A percentile compares a stretch with the other conserved stretches of the same genome.
phyloP scores from a whole-genome alignment of 2,888 invertebrate genomes.

The Strigamia crassipes region DNA sequence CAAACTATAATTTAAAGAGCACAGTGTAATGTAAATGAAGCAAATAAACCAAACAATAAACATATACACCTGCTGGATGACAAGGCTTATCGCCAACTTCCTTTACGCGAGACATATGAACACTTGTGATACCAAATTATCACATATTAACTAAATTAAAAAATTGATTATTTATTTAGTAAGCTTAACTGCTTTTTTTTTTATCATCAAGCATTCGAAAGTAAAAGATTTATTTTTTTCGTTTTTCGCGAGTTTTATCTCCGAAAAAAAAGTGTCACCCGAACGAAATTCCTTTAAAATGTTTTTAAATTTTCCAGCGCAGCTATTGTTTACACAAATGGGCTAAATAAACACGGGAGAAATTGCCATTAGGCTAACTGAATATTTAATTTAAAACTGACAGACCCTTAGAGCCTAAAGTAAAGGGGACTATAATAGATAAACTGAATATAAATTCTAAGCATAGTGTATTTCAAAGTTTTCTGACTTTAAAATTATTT shows the following conservation, averaged over 20 bases:
- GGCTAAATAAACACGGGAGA: neutral
- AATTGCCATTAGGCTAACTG: neutral
- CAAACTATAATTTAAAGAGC: neutral
- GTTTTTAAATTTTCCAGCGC: neutral
- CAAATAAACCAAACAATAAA: neutral
- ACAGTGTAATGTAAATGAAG: no score
- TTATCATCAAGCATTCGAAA: no score
- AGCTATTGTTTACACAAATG: neutral
- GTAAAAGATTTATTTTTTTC: no score
- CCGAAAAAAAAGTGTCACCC: no score
- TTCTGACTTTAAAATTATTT: no score
- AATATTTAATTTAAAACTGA: neutral
- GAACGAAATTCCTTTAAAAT: neutral
- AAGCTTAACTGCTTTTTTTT: neutral
- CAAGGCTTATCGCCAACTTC: neutral
- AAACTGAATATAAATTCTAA: neutral
- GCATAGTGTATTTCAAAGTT: no score
- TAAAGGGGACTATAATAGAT: neutral
- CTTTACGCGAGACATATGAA: neutral
- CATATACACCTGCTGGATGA: conserved; percentile 22
- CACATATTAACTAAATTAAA: neutral
- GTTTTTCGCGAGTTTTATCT: no score
- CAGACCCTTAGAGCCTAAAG: neutral
- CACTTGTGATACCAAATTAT: neutral
- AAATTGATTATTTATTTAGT: neutral